Conservation (phyloP, 2,888 invertebrate species). For the Hemicrepidius hirtus region DNA sequence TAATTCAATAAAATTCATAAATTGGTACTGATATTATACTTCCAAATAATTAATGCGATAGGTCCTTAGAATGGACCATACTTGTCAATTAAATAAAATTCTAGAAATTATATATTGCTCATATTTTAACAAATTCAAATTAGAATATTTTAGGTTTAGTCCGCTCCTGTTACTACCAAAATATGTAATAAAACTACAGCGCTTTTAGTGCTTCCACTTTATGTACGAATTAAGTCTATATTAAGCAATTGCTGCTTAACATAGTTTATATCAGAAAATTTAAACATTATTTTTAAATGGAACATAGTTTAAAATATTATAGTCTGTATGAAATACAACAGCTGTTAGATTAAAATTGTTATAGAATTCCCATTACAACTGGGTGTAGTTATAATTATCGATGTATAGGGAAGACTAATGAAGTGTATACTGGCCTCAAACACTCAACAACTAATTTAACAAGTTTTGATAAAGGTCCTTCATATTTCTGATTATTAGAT, state of each 20-base stretch:
- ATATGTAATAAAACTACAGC: conserved; percentile 18
- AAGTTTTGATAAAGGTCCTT: neutral
- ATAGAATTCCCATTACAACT: conserved; percentile 16
- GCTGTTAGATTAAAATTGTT: conserved; percentile 27
- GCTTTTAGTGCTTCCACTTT: conserved; percentile 39
- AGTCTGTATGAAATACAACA: neutral
- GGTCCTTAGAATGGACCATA: neutral
- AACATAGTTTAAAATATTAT: conserved; percentile 18
- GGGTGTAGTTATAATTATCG: conserved; percentile 17
- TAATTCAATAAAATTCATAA: conserved; percentile 1
- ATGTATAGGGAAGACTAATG: conserved; percentile 19
- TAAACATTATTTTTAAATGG: conserved; percentile 18
- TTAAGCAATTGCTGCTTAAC: conserved; percentile 18
- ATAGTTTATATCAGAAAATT: neutral
- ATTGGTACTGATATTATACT: conserved; percentile 20
- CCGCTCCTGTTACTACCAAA: conserved; percentile 20
- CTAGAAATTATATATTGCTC: conserved; percentile 6
- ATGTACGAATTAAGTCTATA: conserved; percentile 24
- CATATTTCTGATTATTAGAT: neutral
- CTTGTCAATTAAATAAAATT: conserved; percentile 16
- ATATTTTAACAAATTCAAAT: neutral
- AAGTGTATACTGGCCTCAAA: conserved; percentile 23
- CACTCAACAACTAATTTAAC: neutral
- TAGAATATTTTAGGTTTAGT: neutral
- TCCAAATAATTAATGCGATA: neutral